A percentile compares a stretch with the other conserved stretches of the same genome.
These are phyloP conservation scores for Netelia virgata DNA, from an alignment of 2,888 invertebrate species.

Conservation along the genomic window DNA sequence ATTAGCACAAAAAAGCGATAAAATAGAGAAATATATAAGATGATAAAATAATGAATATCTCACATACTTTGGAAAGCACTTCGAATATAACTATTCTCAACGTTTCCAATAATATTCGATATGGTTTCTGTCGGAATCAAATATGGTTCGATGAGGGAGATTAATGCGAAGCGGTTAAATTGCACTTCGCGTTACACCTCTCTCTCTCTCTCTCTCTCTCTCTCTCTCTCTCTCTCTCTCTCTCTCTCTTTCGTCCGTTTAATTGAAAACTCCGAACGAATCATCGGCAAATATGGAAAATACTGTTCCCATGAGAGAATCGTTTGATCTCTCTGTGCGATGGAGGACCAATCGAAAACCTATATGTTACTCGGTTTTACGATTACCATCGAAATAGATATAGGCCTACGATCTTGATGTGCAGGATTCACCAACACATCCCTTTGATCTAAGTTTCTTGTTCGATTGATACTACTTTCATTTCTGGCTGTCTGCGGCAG, in stretches of 20 bases:
- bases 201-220: not conserved
- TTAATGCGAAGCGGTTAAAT: not conserved
- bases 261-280: constrained; percentile 1
- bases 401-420: too few relatives aligned
- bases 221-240: not conserved
- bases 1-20: too few relatives aligned
- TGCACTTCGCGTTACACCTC: constrained; percentile 8
- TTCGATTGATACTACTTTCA: too few relatives aligned
- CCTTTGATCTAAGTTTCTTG: too few relatives aligned
- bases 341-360: not conserved
- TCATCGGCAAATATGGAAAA: constrained; percentile 22
- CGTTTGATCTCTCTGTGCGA: constrained; percentile 35
- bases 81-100: too few relatives aligned
- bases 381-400: too few relatives aligned
- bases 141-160: not conserved
- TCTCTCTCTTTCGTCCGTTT: not conserved
- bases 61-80: not conserved
- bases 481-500: too few relatives aligned
- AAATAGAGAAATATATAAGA: too few relatives aligned
- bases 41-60: not conserved
- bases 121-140: not conserved
- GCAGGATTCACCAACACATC: too few relatives aligned
- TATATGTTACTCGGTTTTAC: too few relatives aligned
- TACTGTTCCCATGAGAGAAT: constrained; percentile 4
- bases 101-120: too few relatives aligned